These are phyloP conservation scores for Osmerus mordax DNA, from an alignment of 2,113 vertebrate species.

Conservation along the genomic window DNA sequence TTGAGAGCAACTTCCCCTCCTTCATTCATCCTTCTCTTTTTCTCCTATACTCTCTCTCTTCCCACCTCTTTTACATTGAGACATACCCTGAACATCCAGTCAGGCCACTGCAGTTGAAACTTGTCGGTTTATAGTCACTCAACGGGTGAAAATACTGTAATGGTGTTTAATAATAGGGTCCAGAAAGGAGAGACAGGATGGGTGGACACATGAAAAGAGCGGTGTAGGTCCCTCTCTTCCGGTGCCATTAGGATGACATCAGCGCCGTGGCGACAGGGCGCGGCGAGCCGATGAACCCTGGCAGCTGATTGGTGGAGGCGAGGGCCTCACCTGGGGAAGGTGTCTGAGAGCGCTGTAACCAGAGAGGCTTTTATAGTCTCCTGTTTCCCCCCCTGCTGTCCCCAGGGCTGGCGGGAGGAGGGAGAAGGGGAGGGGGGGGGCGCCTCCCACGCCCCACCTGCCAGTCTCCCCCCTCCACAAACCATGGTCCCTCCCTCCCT, in stretches of 20 bases:
- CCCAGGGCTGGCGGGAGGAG: not conserved
- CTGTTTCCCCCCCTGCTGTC: conserved; percentile 62
- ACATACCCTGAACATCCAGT: too few species aligned
- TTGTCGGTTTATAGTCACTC: too few species aligned
- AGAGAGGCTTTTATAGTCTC: conserved; percentile 77
- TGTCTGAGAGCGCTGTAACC: conserved; percentile 62
- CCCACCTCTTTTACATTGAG: too few species aligned
- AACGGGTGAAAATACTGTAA: not conserved
- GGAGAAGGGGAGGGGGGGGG: too few species aligned
- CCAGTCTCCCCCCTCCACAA: not conserved
- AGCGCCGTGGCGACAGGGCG: conserved; percentile 42
- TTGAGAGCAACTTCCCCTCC: not conserved
- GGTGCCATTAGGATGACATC: conserved; percentile 49
- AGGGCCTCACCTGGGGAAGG: conserved; percentile 73
- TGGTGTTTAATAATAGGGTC: not conserved
- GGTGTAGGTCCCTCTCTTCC: not conserved
- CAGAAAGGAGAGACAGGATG: not conserved
- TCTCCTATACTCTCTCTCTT: not conserved
- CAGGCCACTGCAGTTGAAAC: too few species aligned
- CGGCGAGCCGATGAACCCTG: conserved; percentile 48
- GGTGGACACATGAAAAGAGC: not conserved
- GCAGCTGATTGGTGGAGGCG: conserved; percentile 56
- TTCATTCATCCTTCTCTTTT: not conserved
- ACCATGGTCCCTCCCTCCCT: not conserved
- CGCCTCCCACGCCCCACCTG: conserved; percentile 13